These are phyloP conservation scores for Stenolophus ochropezus DNA, from an alignment of 2,888 invertebrate species.

Conservation along the genomic window DNA sequence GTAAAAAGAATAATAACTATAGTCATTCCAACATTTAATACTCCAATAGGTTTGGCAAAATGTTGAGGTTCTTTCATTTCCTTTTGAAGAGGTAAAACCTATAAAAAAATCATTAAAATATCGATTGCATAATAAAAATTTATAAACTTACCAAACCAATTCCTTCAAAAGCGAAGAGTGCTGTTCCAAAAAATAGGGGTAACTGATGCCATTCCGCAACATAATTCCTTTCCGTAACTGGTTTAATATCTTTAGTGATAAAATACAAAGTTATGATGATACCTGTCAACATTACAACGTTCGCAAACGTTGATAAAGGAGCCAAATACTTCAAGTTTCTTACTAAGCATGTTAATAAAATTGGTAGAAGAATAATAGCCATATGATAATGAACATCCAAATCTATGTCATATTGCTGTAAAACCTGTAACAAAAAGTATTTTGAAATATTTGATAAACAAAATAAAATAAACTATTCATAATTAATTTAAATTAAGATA, in stretches of 20 bases:
- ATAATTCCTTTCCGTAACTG: conserved; percentile 77
- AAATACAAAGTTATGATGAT: conserved; percentile 87
- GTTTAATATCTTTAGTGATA: conserved; percentile 82
- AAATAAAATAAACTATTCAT: no score
- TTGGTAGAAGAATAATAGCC: conserved; percentile 83
- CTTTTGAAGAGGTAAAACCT: conserved; percentile 95
- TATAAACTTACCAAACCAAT: conserved; percentile 89
- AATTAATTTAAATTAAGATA: no score
- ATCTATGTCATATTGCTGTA: conserved; percentile 78
- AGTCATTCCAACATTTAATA: conserved; percentile 93
- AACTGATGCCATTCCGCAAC: conserved; percentile 78
- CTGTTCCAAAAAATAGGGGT: conserved; percentile 96
- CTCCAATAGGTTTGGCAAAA: conserved; percentile 88
- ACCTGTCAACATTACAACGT: conserved; percentile 84
- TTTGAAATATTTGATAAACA: no score
- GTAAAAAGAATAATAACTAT: conserved; percentile 90
- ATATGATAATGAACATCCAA: conserved; percentile 83
- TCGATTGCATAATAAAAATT: no score
- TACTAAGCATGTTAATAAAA: conserved; percentile 84
- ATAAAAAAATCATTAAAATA: conserved; percentile 60
- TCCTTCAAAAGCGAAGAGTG: conserved; percentile 97
- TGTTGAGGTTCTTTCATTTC: conserved; percentile 88
- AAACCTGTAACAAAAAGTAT: conserved; percentile 76
- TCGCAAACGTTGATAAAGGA: conserved; percentile 86
- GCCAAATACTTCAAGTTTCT: conserved; percentile 86